Percentiles rank a stretch among this genome's conserved stretches.
Conservation (phyloP, 2,113 vertebrate species). For the Romanogobio albipinnatus region DNA sequence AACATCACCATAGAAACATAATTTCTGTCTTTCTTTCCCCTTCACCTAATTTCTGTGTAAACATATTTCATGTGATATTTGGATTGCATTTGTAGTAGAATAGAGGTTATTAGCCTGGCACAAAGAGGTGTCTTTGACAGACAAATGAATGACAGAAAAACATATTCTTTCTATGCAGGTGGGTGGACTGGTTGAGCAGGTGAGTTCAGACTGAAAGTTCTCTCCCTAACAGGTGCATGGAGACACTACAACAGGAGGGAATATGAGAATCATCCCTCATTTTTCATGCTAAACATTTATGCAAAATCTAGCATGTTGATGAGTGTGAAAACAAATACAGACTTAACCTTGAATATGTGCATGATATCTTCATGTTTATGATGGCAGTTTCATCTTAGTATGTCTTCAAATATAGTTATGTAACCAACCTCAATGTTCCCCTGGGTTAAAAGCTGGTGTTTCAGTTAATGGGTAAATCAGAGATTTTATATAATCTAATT, state of each 20-base stretch:
- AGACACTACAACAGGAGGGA: neutral
- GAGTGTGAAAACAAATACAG: neutral
- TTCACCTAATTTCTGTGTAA: neutral
- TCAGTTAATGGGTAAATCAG: neutral
- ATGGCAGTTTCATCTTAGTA: neutral
- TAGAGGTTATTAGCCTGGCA: neutral
- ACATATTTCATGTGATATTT: neutral
- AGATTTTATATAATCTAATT: neutral
- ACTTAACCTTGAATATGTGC: neutral
- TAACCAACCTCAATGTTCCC: neutral
- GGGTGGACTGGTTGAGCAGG: conserved; percentile 28
- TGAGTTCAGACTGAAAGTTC: conserved; percentile 7
- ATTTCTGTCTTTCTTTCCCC: neutral
- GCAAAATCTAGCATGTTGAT: conserved; percentile 17
- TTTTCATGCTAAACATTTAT: conserved; percentile 12
- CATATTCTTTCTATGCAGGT: neutral
- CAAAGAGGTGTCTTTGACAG: conserved; percentile 1
- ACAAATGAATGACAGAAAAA: neutral
- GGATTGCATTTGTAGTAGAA: neutral
- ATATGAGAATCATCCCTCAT: neutral
- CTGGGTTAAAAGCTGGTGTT: neutral
- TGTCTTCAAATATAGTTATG: neutral
- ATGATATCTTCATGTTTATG: neutral
- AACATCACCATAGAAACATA: neutral
- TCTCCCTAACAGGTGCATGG: conserved; percentile 8